A percentile compares a stretch with the other conserved stretches of the same genome.
Evolutionary conservation across 2,888 invertebrate genomes (phyloP).

Genomic region (Cynaeus angustus): DNA sequence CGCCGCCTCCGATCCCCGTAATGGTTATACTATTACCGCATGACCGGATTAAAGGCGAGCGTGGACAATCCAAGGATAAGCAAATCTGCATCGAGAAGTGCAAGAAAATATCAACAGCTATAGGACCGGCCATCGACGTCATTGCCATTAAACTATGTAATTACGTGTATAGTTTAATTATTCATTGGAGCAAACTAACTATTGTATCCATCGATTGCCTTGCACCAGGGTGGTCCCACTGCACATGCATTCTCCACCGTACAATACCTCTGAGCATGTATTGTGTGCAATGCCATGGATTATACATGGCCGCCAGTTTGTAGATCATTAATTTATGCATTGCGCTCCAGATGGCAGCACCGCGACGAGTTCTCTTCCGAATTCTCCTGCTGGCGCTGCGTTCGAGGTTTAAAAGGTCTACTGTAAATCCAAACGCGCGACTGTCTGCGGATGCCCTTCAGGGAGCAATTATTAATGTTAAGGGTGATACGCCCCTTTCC

Average conservation of each 20-base stretch:
- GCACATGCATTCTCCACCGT: slow-evolving; percentile 65
- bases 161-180: slow-evolving; percentile 66
- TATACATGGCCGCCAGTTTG: slow-evolving; percentile 65
- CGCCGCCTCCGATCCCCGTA: slow-evolving; percentile 16
- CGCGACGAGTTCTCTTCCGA: slow-evolving; percentile 6
- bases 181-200: slow-evolving; percentile 67
- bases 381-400: neutral
- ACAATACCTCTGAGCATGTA: slow-evolving; percentile 67
- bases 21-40: slow-evolving; percentile 51
- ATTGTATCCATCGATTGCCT: slow-evolving; percentile 67
- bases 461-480: too few species aligned
- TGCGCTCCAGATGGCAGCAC: slow-evolving; percentile 61
- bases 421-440: too few species aligned
- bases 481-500: too few species aligned
- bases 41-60: slow-evolving; percentile 48
- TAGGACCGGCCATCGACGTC: slow-evolving; percentile 33
- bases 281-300: slow-evolving; percentile 65
- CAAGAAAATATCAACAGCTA: slow-evolving; percentile 28
- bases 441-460: too few species aligned
- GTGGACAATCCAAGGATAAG: slow-evolving; percentile 45
- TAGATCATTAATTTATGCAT: slow-evolving; percentile 65
- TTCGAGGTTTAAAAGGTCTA: too few species aligned
- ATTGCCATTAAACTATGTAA: slow-evolving; percentile 60
- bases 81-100: slow-evolving; percentile 33
- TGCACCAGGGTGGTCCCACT: slow-evolving; percentile 66